phyloP scores from a whole-genome alignment of 2,113 vertebrate species.

The Colinus virginianus region DNA sequence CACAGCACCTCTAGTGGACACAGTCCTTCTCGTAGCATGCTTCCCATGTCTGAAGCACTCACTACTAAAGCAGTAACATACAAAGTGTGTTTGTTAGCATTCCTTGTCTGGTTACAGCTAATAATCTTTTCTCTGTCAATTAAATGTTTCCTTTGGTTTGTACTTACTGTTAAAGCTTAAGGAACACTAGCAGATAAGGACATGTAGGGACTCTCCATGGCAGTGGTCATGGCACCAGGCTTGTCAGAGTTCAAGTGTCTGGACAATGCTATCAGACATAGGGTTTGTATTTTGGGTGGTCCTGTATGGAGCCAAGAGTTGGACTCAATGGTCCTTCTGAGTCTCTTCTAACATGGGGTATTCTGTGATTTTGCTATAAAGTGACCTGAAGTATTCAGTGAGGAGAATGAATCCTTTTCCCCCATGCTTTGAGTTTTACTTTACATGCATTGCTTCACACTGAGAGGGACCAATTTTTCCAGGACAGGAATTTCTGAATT shows the following conservation, averaged over 20 bases:
- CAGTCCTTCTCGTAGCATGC: background rate
- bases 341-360: too few relatives aligned
- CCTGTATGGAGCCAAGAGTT: too few relatives aligned
- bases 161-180: background rate
- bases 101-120: background rate
- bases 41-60: background rate
- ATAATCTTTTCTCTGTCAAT: background rate
- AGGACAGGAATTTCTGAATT: background rate
- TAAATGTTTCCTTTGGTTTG: background rate
- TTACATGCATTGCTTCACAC: background rate
- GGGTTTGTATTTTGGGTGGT: too few relatives aligned
- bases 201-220: background rate
- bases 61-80: background rate
- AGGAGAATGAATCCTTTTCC: background rate
- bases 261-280: too few relatives aligned
- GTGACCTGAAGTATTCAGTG: background rate
- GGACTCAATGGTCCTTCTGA: too few relatives aligned
- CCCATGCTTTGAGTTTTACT: background rate
- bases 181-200: background rate
- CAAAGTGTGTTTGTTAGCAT: background rate
- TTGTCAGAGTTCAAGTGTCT: background rate
- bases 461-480: background rate
- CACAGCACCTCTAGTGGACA: background rate
- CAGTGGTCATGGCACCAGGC: background rate
- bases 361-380: background rate